These are phyloP conservation scores for Salmo trutta DNA, from an alignment of 2,797 vertebrate species.

Conservation along the genomic window DNA sequence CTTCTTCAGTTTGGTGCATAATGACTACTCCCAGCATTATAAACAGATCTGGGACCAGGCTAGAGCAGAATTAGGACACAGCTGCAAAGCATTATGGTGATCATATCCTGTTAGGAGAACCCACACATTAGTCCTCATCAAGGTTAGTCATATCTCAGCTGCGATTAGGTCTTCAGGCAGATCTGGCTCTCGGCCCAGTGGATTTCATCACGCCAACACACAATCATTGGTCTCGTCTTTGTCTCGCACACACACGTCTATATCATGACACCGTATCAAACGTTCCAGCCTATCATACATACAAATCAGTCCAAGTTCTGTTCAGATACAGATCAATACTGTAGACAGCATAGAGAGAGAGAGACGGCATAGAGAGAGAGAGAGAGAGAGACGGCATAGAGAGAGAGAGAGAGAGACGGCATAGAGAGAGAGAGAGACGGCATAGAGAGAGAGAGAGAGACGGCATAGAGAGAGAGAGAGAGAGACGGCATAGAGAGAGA, in stretches of 20 bases:
- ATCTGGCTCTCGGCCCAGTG: slow-evolving; percentile 54
- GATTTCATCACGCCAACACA: slow-evolving; percentile 32
- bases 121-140: slow-evolving; percentile 39
- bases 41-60: slow-evolving; percentile 38
- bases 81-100: slow-evolving; percentile 65
- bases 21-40: slow-evolving; percentile 32
- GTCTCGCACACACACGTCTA: slow-evolving; percentile 8
- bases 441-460: too few relatives aligned
- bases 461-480: too few relatives aligned
- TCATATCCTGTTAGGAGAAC: slow-evolving; percentile 66
- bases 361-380: too few relatives aligned
- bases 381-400: too few relatives aligned
- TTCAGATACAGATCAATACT: too few relatives aligned
- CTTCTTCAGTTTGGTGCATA: too few relatives aligned
- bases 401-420: too few relatives aligned
- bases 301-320: slow-evolving; percentile 3
- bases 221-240: slow-evolving; percentile 29
- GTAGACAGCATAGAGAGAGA: not conserved
- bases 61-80: slow-evolving; percentile 48
- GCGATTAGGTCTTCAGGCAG: slow-evolving; percentile 62
- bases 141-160: slow-evolving; percentile 51
- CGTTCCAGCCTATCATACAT: not conserved
- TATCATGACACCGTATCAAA: slow-evolving; percentile 9
- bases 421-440: too few relatives aligned
- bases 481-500: too few relatives aligned